These are phyloP conservation scores for Zygogramma bicolorata DNA, from an alignment of 2,888 invertebrate species.

Conservation along the genomic window DNA sequence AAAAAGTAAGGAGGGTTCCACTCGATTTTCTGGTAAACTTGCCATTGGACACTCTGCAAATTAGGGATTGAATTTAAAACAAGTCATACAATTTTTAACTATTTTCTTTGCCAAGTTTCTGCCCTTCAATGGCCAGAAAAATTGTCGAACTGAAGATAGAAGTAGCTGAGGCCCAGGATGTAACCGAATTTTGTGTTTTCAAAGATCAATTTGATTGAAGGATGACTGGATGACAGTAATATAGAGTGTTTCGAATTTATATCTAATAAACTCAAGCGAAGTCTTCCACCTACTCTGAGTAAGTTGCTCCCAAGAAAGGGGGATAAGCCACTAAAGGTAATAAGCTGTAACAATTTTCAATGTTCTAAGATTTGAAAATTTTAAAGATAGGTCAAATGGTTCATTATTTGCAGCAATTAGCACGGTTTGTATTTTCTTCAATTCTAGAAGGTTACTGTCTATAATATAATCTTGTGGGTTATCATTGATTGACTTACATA, in stretches of 20 bases:
- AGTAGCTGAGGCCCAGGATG: slow-evolving; percentile 28
- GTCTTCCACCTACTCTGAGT: background rate
- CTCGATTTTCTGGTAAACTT: slow-evolving; percentile 15
- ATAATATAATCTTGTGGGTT: background rate
- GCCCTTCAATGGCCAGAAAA: slow-evolving; percentile 21
- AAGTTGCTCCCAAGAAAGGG: background rate
- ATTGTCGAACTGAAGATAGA: background rate
- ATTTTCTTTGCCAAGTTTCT: slow-evolving; percentile 20
- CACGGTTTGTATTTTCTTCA: background rate
- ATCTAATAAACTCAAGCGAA: background rate
- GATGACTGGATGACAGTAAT: slow-evolving; percentile 6
- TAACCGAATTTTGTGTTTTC: background rate
- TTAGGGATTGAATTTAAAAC: slow-evolving; percentile 31
- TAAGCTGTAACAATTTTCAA: background rate
- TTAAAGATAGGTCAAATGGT: background rate
- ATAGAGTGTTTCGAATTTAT: slow-evolving; percentile 17
- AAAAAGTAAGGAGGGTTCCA: slow-evolving; percentile 26
- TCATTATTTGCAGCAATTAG: background rate
- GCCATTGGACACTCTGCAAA: slow-evolving; percentile 12
- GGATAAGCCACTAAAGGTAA: background rate
- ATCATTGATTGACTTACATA: slow-evolving; percentile 6
- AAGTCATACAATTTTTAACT: slow-evolving; percentile 24
- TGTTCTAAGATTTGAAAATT: background rate
- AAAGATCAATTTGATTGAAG: slow-evolving; percentile 16
- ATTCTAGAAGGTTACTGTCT: background rate